Percentiles rank a stretch among this genome's conserved stretches.
These are phyloP conservation scores for Numida meleagris DNA, from an alignment of 2,113 vertebrate species.

Conservation along the genomic window DNA sequence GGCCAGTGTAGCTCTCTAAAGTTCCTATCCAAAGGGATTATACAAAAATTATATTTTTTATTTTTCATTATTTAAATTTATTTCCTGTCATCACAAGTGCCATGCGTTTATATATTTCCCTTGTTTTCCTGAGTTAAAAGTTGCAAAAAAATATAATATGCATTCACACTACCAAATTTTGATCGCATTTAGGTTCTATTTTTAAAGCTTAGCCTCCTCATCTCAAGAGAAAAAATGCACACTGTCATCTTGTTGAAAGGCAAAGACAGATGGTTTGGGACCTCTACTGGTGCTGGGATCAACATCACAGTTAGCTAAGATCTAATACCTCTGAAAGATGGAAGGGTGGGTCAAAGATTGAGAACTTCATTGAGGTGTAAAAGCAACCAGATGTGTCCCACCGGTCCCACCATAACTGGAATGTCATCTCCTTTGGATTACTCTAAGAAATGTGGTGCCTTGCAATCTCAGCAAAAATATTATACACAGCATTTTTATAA, in stretches of 20 bases:
- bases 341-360: neutral
- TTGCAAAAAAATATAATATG: neutral
- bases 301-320: neutral
- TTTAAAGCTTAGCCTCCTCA: neutral
- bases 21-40: neutral
- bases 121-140: neutral
- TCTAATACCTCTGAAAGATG: neutral
- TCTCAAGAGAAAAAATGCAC: neutral
- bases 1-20: neutral
- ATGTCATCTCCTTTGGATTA: neutral
- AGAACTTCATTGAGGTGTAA: neutral
- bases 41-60: neutral
- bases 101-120: neutral
- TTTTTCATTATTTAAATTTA: neutral
- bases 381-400: neutral
- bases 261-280: neutral
- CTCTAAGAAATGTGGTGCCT: neutral
- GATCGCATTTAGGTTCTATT: neutral
- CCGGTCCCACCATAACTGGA: neutral
- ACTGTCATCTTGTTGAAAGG: neutral
- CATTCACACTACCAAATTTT: neutral
- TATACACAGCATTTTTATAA: neutral
- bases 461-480: neutral
- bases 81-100: neutral
- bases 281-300: neutral